Evolutionary conservation across 1,140 invertebrate genomes (phyloP).

Genomic region (Drosophila paulistorum): DNA sequence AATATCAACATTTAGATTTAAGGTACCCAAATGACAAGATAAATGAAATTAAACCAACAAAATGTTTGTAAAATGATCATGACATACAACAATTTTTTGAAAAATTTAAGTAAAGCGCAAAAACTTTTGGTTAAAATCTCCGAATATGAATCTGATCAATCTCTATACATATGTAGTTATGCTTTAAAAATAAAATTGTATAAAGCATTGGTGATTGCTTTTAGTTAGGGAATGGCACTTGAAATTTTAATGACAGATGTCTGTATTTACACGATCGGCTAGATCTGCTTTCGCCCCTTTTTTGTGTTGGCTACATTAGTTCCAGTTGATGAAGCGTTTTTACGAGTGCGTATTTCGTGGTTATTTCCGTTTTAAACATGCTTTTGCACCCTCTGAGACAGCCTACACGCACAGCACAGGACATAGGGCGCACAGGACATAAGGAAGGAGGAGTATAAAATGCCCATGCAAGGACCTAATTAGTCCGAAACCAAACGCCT

Average conservation of each 20-base stretch:
- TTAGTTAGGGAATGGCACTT: too few species aligned
- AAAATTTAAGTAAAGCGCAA: too few species aligned
- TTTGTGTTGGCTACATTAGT: slow-evolving; percentile 42
- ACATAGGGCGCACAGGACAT: slow-evolving; percentile 9
- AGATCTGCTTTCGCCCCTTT: slow-evolving; percentile 1
- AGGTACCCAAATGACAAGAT: too few species aligned
- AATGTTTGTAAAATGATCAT: too few species aligned
- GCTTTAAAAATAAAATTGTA: too few species aligned
- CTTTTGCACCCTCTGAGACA: slow-evolving; percentile 17
- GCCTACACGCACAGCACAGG: slow-evolving; percentile 1
- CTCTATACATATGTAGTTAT: too few species aligned
- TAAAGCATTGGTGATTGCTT: too few species aligned
- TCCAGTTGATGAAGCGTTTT: slow-evolving; percentile 45
- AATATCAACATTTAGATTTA: too few species aligned
- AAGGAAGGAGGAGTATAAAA: slow-evolving; percentile 22
- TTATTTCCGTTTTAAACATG: slow-evolving; percentile 9
- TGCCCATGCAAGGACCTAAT: slow-evolving; percentile 32
- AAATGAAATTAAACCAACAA: too few species aligned
- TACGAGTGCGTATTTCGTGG: slow-evolving; percentile 10
- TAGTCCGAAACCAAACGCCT: slow-evolving; percentile 26
- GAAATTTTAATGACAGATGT: slow-evolving; percentile 35
- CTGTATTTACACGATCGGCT: slow-evolving; percentile 36
- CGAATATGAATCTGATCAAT: too few species aligned
- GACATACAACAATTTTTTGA: too few species aligned
- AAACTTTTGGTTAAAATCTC: too few species aligned